Conservation (phyloP, 2,113 vertebrate species). For the Neogobius melanostomus region DNA sequence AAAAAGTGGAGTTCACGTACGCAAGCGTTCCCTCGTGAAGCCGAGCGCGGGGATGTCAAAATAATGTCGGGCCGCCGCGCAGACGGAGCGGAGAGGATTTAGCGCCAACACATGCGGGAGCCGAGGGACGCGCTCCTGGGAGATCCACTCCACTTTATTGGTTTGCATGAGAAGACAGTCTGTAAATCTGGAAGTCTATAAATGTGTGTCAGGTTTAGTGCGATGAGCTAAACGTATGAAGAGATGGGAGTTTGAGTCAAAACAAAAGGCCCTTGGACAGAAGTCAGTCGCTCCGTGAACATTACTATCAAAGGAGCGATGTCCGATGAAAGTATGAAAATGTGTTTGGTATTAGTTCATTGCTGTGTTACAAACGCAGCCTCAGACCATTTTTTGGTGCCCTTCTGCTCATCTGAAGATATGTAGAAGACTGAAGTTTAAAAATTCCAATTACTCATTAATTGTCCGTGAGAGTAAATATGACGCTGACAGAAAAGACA, state of each 20-base stretch:
- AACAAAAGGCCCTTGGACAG: slow-evolving; percentile 49
- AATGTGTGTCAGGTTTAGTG: slow-evolving; percentile 49
- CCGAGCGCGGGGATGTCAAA: slow-evolving; percentile 55
- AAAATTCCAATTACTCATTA: too few relatives aligned
- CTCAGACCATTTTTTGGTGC: too few relatives aligned
- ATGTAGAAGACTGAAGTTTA: too few relatives aligned
- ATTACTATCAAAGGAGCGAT: not conserved
- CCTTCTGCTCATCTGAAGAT: too few relatives aligned
- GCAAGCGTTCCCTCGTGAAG: slow-evolving; percentile 36
- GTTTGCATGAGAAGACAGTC: slow-evolving; percentile 49
- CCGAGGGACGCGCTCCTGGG: slow-evolving; percentile 32
- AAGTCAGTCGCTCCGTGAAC: slow-evolving; percentile 25
- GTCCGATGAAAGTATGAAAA: not conserved
- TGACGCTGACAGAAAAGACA: too few relatives aligned
- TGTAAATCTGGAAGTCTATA: slow-evolving; percentile 50
- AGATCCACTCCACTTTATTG: slow-evolving; percentile 44
- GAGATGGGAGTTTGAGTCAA: slow-evolving; percentile 18
- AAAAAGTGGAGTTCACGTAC: slow-evolving; percentile 28
- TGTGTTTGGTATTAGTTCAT: not conserved
- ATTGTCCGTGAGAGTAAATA: too few relatives aligned
- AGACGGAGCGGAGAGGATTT: not conserved
- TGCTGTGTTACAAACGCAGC: too few relatives aligned
- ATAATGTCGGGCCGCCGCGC: slow-evolving; percentile 21
- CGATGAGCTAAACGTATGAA: slow-evolving; percentile 24
- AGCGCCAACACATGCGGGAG: not conserved